Percentiles rank a stretch among this genome's conserved stretches.
Conservation (phyloP, 2,113 vertebrate species). For the Planiliza haematocheilus region DNA sequence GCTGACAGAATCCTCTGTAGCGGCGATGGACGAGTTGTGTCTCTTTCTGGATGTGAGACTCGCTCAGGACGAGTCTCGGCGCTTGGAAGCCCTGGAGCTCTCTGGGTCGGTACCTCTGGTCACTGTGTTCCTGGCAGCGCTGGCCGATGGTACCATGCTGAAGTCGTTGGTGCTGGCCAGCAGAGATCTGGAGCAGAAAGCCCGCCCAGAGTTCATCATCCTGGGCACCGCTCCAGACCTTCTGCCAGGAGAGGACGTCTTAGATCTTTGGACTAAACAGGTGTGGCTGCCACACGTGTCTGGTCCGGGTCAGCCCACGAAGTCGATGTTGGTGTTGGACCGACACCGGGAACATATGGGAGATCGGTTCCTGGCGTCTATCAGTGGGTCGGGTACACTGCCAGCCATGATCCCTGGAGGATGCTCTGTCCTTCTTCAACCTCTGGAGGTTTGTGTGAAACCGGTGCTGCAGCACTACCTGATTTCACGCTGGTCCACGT, state of each 20-base stretch:
- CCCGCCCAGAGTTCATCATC: slow-evolving; percentile 79
- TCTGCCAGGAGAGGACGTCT: slow-evolving; percentile 82
- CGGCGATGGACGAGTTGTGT: slow-evolving; percentile 89
- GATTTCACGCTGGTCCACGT: slow-evolving; percentile 85
- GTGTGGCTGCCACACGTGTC: slow-evolving; percentile 83
- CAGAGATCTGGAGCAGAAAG: slow-evolving; percentile 49
- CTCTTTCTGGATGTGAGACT: slow-evolving; percentile 87
- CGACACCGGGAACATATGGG: slow-evolving; percentile 87
- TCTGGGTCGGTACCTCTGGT: slow-evolving; percentile 88
- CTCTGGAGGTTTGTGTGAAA: slow-evolving; percentile 88
- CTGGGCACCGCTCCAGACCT: slow-evolving; percentile 81
- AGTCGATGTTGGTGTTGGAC: slow-evolving; percentile 90
- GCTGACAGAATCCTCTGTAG: slow-evolving; percentile 82
- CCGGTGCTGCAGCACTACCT: slow-evolving; percentile 88
- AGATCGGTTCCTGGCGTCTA: slow-evolving; percentile 82
- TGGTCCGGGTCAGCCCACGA: slow-evolving; percentile 61
- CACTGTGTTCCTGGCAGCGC: slow-evolving; percentile 85
- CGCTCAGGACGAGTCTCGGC: slow-evolving; percentile 46
- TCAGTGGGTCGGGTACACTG: slow-evolving; percentile 84
- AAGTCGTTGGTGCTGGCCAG: slow-evolving; percentile 85
- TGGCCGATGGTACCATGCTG: slow-evolving; percentile 89
- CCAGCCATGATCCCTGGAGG: slow-evolving; percentile 88
- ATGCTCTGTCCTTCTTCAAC: slow-evolving; percentile 88
- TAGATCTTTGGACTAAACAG: slow-evolving; percentile 86
- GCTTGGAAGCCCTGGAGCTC: slow-evolving; percentile 83